Evolutionary conservation across 1,140 invertebrate species (phyloP).

Genomic region (Caenorhabditis brenneri): DNA sequence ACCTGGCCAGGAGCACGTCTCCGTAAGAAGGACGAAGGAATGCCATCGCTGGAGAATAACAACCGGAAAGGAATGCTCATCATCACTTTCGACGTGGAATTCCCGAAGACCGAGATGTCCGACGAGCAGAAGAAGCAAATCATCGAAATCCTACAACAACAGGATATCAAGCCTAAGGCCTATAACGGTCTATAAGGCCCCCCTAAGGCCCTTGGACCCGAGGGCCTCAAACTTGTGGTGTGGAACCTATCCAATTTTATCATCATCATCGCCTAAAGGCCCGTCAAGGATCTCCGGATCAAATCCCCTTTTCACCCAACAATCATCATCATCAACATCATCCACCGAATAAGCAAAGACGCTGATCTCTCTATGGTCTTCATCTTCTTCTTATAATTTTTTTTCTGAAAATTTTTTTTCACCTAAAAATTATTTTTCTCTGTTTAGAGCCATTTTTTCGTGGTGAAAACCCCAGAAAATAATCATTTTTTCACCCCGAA

Average conservation of each 20-base stretch:
- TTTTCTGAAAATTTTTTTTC: neutral
- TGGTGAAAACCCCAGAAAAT: neutral
- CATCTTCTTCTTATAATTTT: neutral
- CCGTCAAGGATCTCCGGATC: constrained; percentile 23
- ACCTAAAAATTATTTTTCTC: neutral
- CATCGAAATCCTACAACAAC: constrained; percentile 64
- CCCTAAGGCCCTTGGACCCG: no score
- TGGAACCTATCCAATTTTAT: no score
- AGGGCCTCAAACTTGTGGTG: no score
- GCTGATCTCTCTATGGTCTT: constrained; percentile 32
- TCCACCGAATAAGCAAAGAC: neutral
- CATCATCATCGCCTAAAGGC: no score
- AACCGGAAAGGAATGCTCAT: constrained; percentile 90
- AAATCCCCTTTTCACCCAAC: neutral
- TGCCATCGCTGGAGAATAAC: constrained; percentile 98
- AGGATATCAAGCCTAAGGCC: constrained; percentile 60
- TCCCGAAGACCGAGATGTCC: constrained; percentile 76
- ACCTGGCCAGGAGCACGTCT: constrained; percentile 94
- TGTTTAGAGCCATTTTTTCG: neutral
- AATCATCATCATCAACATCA: neutral
- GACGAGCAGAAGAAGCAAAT: constrained; percentile 63
- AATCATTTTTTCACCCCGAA: no score
- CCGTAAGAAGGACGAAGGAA: constrained; percentile 89
- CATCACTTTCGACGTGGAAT: constrained; percentile 97
- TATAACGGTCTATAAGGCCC: constrained; percentile 67